Base-by-base conservation (phyloP, 1,140 invertebrate genomes). In the Latrodectus geometricus region DNA sequence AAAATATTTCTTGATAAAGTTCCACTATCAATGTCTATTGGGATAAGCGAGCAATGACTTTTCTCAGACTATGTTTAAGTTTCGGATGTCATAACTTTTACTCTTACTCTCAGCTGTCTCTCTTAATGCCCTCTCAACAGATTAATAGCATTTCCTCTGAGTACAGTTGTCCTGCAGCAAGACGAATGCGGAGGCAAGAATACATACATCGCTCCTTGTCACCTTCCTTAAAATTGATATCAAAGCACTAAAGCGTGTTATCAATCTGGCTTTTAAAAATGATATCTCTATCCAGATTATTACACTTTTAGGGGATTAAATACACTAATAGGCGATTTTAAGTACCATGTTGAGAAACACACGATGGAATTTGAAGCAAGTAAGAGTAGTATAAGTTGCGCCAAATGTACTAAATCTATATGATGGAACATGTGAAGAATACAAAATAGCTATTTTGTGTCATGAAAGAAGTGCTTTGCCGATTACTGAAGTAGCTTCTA, bases 71-170 rank as follows among this genome's bases (percentile, higher is more conserved):
- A 35, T 66, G 61, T 78, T 56, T 68, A 2, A 48, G 76, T 78
- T 66, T 35, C 76, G 11, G 20, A 78, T 20, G 61, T 70, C 66
- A 35, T 80, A 23, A 66, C 70, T 70, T 52, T 23, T 5, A n/a
- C 56, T 66, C 8, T 12, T 23, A 48, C 48, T 72, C 48, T 12
- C 50, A 72, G 52, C 69, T 48, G 69, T 65, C 69, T 72, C 56
- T 61, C 52, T 73, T 61, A 56, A 74, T 8, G n/a, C 3, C 23
- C 23, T 61, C 14, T 70, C 20, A 82, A 48, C 50, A 20, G 70
- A 82, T 49, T 73, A 73, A 73, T 82, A 61, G 52, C n/a, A 7
- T 65, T 69, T 82, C 54, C 52, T 82, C 15, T 8, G 35, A 35
- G 54, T 49, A 9, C 54, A 73, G 21, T 49, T 82, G 52, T 56